These are phyloP conservation scores for Ginglymostoma cirratum DNA, from an alignment of 2,113 vertebrate species.

Conservation along the genomic window DNA sequence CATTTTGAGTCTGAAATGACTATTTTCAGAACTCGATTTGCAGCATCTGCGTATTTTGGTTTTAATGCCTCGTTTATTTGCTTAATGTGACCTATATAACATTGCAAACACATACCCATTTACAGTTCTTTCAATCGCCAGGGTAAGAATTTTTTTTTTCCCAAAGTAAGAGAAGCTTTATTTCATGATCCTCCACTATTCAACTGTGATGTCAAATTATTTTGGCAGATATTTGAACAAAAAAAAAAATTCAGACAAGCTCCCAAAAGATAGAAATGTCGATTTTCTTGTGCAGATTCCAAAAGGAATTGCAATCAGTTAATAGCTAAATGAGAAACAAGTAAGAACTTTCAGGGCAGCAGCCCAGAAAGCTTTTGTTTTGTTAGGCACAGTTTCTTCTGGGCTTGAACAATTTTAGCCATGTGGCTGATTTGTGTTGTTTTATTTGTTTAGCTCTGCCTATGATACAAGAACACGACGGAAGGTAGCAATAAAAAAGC, in stretches of 20 bases:
- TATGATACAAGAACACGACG: constrained; percentile 80
- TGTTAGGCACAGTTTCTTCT: neutral
- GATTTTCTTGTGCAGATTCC: neutral
- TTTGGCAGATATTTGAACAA: neutral
- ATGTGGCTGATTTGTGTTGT: neutral
- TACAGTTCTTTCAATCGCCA: neutral
- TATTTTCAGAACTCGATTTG: no score
- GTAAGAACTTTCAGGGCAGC: no score
- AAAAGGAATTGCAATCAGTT: neutral
- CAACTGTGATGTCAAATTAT: neutral
- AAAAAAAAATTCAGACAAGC: neutral
- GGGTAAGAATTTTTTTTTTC: neutral
- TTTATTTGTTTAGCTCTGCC: constrained; percentile 66
- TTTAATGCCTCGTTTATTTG: no score
- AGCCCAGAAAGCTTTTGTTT: neutral
- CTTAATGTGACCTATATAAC: neutral
- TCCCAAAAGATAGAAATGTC: neutral
- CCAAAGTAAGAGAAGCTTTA: neutral
- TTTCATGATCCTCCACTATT: neutral
- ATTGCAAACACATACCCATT: neutral
- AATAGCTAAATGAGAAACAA: neutral
- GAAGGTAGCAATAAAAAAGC: constrained; percentile 95
- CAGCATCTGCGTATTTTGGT: no score
- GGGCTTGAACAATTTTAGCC: neutral
- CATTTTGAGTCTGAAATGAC: no score